A percentile compares a stretch with the other conserved stretches of the same genome.
Evolutionary conservation across 2,888 invertebrate species (phyloP).

Genomic region (Sepioteuthis lessoniana): DNA sequence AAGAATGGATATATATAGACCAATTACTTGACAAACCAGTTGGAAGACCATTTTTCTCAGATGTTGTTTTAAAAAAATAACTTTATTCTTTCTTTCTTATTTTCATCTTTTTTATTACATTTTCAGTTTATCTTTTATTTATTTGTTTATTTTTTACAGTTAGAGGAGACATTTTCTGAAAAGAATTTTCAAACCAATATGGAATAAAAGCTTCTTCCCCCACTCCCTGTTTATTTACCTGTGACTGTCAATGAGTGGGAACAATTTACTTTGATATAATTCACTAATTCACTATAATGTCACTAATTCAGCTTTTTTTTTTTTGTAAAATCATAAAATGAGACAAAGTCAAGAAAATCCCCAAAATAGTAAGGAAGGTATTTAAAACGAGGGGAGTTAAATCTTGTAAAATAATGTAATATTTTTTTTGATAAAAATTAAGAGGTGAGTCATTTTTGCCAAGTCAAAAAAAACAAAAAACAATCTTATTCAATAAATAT

Average conservation of each 20-base stretch:
- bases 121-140: neutral
- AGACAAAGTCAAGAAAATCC: neutral
- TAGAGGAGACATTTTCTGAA: neutral
- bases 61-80: neutral
- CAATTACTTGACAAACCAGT: too few species aligned
- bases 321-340: neutral
- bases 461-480: neutral
- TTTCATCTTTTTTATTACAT: neutral
- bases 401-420: neutral
- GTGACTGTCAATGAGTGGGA: neutral
- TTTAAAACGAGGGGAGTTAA: neutral
- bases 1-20: too few species aligned
- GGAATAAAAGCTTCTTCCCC: neutral
- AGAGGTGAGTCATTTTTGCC: neutral
- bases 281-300: too few species aligned
- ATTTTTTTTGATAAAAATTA: too few species aligned
- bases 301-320: neutral
- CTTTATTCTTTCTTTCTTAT: neutral
- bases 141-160: neutral
- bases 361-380: neutral
- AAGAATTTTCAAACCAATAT: neutral
- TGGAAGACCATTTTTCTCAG: too few species aligned
- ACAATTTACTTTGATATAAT: neutral
- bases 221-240: neutral
- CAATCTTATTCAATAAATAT: neutral